Evolutionary conservation across 2,113 vertebrate genomes (phyloP).

Genomic region (Illadopsis cleaveri): DNA sequence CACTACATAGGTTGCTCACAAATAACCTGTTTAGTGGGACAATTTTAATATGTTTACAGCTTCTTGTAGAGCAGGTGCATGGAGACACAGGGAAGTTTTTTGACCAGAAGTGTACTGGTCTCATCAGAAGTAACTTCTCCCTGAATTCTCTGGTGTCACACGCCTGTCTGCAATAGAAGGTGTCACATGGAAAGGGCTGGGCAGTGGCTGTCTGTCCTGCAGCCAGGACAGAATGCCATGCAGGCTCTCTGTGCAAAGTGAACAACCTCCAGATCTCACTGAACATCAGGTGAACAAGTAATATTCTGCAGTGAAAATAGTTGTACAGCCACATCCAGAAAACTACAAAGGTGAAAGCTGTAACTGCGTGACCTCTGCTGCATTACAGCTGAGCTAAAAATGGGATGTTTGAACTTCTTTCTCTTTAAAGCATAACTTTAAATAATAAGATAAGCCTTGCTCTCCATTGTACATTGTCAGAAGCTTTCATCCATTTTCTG

Average conservation of each 20-base stretch:
- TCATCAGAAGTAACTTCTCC: background rate
- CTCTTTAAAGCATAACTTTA: constrained; percentile 68
- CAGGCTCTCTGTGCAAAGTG: background rate
- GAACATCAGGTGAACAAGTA: constrained; percentile 1
- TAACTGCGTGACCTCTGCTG: constrained; percentile 47
- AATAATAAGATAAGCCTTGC: constrained; percentile 61
- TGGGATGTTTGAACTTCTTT: constrained; percentile 67
- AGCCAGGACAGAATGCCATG: background rate
- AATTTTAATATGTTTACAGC: background rate
- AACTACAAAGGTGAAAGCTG: constrained; percentile 38
- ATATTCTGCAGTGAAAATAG: background rate
- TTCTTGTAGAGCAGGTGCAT: background rate
- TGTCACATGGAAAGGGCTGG: background rate
- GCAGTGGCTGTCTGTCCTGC: background rate
- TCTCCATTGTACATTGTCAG: constrained; percentile 60
- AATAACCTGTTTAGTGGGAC: background rate
- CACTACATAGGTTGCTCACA: background rate
- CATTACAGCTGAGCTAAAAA: constrained; percentile 69
- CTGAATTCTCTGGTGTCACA: background rate
- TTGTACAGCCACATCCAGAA: constrained; percentile 20
- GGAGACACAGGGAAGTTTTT: background rate
- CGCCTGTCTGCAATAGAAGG: background rate
- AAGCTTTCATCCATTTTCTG: constrained; percentile 68
- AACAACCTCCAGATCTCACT: constrained; percentile 21
- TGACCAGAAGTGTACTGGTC: background rate